phyloP scores from a whole-genome alignment of 2,888 invertebrate species.

The Pedicia rivosa region DNA sequence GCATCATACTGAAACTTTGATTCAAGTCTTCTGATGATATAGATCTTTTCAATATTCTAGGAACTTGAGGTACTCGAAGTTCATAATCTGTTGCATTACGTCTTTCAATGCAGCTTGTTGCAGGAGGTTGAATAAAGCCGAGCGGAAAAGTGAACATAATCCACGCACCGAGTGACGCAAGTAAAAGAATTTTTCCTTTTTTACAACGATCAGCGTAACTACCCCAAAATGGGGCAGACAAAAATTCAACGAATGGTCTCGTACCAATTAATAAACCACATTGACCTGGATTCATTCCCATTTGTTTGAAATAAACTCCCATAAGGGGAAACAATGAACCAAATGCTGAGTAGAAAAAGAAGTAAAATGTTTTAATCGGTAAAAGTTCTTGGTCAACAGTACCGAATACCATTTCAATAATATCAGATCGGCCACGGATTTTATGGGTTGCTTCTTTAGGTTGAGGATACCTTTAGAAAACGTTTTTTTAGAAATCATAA shows the following conservation, averaged over 20 bases:
- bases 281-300: conserved; percentile 97
- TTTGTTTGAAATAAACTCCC: conserved; percentile 99
- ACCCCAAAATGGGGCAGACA: conserved; percentile 97
- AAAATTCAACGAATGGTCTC: conserved; percentile 92
- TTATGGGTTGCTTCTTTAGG: conserved; percentile 82
- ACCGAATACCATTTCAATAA: conserved; percentile 69
- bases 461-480: conserved; percentile 61
- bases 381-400: conserved; percentile 80
- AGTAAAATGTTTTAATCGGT: conserved; percentile 94
- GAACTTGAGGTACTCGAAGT: conserved; percentile 40
- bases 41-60: conserved; percentile 33
- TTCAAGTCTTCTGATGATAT: conserved; percentile 20
- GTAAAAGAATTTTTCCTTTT: conserved; percentile 70
- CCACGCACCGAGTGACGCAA: conserved; percentile 88
- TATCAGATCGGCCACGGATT: conserved; percentile 71
- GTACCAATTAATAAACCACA: conserved; percentile 89
- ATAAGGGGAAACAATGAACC: conserved; percentile 95
- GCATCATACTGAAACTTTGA: conserved; percentile 11
- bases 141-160: conserved; percentile 92
- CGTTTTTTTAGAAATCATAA: too few species aligned
- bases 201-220: conserved; percentile 83
- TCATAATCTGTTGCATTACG: conserved; percentile 47
- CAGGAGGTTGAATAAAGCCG: conserved; percentile 88
- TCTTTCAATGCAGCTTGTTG: conserved; percentile 65
- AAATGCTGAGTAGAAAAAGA: conserved; percentile 98